Evolutionary conservation across 2,797 vertebrate species (phyloP).

Genomic region (Periophthalmus magnuspinnatus): DNA sequence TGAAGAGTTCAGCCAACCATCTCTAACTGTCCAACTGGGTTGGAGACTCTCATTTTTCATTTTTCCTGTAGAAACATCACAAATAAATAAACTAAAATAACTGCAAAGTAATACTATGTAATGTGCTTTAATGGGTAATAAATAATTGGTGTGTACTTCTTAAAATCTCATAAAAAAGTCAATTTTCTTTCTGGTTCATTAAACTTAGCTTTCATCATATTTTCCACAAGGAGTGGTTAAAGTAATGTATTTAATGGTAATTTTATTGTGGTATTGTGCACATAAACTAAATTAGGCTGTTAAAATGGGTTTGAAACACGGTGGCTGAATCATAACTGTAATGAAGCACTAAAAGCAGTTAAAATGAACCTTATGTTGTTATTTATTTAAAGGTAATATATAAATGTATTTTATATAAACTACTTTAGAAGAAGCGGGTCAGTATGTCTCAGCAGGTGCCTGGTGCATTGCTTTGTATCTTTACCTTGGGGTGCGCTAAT

Average conservation of each 20-base stretch:
- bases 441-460: constrained; percentile 32
- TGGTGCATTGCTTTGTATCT: constrained; percentile 9
- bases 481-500: constrained; percentile 21
- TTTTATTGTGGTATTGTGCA: not conserved
- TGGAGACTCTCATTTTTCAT: constrained; percentile 52
- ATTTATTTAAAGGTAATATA: not conserved
- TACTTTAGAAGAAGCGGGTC: constrained; percentile 17
- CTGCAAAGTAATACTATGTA: constrained; percentile 8
- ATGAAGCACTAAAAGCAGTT: constrained; percentile 1
- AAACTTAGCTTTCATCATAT: constrained; percentile 4
- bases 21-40: constrained; percentile 53
- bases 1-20: constrained; percentile 53
- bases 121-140: constrained; percentile 22
- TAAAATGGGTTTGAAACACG: constrained; percentile 2
- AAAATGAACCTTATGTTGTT: not conserved
- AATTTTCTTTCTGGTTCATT: constrained; percentile 1
- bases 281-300: constrained; percentile 5
- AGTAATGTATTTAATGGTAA: not conserved
- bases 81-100: constrained; percentile 15
- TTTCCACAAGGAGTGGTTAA: constrained; percentile 1
- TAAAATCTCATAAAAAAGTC: not conserved
- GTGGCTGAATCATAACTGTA: not conserved
- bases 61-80: constrained; percentile 26
- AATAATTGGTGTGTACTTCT: not conserved
- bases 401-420: not conserved